phyloP scores from a whole-genome alignment of 2,797 vertebrate genomes.

The Dallia pectoralis region DNA sequence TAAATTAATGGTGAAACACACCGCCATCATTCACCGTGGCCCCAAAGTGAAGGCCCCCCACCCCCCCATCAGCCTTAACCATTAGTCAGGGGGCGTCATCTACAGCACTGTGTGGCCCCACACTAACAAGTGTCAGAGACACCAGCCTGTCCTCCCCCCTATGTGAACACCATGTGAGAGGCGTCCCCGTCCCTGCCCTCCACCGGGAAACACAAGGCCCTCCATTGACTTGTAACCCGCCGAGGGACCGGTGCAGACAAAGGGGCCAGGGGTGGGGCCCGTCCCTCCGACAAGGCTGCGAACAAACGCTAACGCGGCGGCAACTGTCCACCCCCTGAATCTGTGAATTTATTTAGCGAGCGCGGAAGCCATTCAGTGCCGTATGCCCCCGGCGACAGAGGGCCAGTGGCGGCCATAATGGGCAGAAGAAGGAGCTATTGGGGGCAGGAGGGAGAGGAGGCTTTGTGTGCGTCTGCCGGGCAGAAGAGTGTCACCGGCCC shows the following conservation, averaged over 20 bases:
- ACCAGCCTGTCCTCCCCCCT: constrained; percentile 67
- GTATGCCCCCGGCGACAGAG: constrained; percentile 59
- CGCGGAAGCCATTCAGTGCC: constrained; percentile 86
- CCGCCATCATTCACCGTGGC: constrained; percentile 58
- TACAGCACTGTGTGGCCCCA: constrained; percentile 59
- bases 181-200: constrained; percentile 74
- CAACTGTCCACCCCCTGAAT: constrained; percentile 88
- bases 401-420: constrained; percentile 51
- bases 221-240: constrained; percentile 94
- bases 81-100: constrained; percentile 47
- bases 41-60: constrained; percentile 63
- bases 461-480: constrained; percentile 83
- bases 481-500: constrained; percentile 82
- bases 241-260: constrained; percentile 86
- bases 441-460: constrained; percentile 76
- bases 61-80: constrained; percentile 44
- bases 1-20: constrained; percentile 65
- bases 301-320: constrained; percentile 93
- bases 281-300: constrained; percentile 86
- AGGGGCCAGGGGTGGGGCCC: constrained; percentile 74
- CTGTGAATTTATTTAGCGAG: constrained; percentile 95
- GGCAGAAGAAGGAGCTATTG: constrained; percentile 51
- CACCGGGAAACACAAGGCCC: constrained; percentile 80
- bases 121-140: constrained; percentile 75
- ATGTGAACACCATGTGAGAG: constrained; percentile 75